Conservation (phyloP, 2,888 invertebrate genomes). For the Glomeris marginata region DNA sequence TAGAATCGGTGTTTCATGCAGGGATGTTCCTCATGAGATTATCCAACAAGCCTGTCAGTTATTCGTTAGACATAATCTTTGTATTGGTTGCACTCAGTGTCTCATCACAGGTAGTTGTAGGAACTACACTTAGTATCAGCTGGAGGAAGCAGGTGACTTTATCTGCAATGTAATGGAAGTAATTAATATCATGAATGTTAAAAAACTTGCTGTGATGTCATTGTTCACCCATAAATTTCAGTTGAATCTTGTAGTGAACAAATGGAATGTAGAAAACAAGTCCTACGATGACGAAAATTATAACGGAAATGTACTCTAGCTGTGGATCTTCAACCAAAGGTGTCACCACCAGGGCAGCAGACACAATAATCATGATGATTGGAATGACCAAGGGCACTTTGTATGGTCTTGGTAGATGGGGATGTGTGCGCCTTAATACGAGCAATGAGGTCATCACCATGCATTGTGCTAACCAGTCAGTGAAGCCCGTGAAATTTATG, state of each 20-base stretch:
- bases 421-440: conserved; percentile 79
- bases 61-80: no score
- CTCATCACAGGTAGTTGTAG: no score
- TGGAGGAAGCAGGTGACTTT: no score
- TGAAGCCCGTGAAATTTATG: conserved; percentile 96
- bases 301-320: conserved; percentile 87
- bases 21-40: no score
- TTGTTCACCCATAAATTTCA: conserved; percentile 77
- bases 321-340: conserved; percentile 86
- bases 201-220: no score
- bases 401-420: conserved; percentile 80
- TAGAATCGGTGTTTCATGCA: no score
- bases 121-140: no score
- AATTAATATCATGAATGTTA: no score
- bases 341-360: conserved; percentile 79
- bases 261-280: conserved; percentile 87
- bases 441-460: conserved; percentile 85
- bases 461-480: conserved; percentile 96
- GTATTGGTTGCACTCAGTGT: no score
- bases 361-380: conserved; percentile 70
- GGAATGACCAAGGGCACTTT: conserved; percentile 75
- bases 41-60: no score
- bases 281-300: conserved; percentile 72
- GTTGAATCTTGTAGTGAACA: conserved; percentile 70
- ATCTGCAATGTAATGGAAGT: no score